A percentile compares a stretch with the other conserved stretches of the same genome.
phyloP scores from a whole-genome alignment of 2,113 vertebrate genomes.

The Dryoscopus gambensis region DNA sequence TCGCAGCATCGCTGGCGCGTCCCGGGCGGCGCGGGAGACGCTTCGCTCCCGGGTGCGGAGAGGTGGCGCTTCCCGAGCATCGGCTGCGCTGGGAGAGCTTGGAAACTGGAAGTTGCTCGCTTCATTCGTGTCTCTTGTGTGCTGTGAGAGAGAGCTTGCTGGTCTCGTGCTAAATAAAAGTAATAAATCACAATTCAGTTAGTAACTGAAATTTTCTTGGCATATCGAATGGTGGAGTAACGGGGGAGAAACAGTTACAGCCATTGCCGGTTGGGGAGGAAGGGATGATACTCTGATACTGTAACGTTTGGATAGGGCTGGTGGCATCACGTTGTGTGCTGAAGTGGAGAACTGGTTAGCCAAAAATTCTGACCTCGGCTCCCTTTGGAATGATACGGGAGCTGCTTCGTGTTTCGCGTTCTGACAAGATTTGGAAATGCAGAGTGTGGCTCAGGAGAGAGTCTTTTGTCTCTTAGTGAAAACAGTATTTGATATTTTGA shows the following conservation, averaged over 20 bases:
- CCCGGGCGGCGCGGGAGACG: not conserved
- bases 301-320: not conserved
- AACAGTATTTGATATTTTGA: not conserved
- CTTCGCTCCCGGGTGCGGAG: not conserved
- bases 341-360: not conserved
- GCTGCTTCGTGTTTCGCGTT: not conserved
- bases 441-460: not conserved
- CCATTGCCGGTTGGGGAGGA: not conserved
- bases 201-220: no score
- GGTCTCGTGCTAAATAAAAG: no score
- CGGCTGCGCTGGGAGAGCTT: rapidly evolving
- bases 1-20: not conserved
- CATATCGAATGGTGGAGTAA: rapidly evolving
- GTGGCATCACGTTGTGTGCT: not conserved
- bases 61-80: not conserved
- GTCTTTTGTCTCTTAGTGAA: not conserved
- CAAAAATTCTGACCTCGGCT: not conserved
- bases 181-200: not conserved
- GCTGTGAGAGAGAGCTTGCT: not conserved
- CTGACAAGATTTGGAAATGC: not conserved
- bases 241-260: not conserved
- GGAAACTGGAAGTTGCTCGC: not conserved
- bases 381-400: not conserved
- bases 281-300: not conserved
- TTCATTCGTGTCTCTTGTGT: not conserved